phyloP scores from a whole-genome alignment of 1,140 invertebrate genomes.

The Neuroterus valhalla region DNA sequence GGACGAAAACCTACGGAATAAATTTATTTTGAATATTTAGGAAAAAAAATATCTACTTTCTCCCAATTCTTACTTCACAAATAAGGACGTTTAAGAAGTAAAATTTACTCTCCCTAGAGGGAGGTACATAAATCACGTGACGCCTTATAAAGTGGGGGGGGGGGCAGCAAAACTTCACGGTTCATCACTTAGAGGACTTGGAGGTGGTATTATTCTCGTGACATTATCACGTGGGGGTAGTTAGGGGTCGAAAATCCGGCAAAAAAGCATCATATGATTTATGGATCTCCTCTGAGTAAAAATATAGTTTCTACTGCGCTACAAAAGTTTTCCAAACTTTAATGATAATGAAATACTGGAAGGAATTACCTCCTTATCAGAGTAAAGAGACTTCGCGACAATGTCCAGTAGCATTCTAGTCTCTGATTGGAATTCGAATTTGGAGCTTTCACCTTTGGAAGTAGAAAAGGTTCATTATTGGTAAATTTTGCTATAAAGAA shows the following conservation, averaged over 20 bases:
- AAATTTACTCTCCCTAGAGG: no score
- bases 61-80: neutral
- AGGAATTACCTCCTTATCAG: conserved; percentile 92
- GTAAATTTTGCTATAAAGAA: conserved; percentile 28
- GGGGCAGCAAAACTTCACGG: no score
- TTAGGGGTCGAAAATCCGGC: no score
- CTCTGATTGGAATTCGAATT: conserved; percentile 96
- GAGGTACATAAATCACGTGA: no score
- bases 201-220: no score
- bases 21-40: conserved; percentile 7
- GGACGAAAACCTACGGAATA: conserved; percentile 87
- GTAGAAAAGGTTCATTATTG: conserved; percentile 33
- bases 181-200: no score
- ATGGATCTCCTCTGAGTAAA: no score
- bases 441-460: conserved; percentile 72
- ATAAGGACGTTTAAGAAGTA: neutral
- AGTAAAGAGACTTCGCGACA: conserved; percentile 97
- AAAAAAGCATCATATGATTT: no score
- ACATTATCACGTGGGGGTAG: no score
- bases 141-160: no score
- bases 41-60: conserved; percentile 22
- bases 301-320: no score
- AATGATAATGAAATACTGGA: conserved; percentile 13
- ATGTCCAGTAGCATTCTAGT: conserved; percentile 96
- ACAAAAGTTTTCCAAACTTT: no score